Conservation (phyloP, 2,888 invertebrate genomes). For the Eupithecia abbreviata region DNA sequence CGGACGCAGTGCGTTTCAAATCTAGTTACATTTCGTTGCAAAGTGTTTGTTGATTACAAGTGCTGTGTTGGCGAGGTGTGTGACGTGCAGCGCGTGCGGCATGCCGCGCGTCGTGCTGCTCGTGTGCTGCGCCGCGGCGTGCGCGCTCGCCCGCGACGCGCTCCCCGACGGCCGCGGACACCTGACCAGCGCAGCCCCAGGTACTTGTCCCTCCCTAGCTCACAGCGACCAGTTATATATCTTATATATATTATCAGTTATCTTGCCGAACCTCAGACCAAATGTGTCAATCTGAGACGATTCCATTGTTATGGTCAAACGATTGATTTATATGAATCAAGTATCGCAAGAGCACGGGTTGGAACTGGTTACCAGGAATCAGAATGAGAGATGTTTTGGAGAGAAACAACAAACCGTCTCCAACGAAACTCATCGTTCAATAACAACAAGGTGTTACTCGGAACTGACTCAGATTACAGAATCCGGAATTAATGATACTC, state of each 20-base stretch:
- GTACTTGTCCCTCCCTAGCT: background rate
- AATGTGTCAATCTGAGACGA: no score
- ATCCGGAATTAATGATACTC: no score
- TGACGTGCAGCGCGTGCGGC: background rate
- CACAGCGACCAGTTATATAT: background rate
- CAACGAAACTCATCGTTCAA: background rate
- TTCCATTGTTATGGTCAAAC: no score
- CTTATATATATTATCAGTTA: background rate
- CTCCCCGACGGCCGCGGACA: background rate
- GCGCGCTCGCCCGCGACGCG: background rate
- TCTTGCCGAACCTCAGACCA: background rate
- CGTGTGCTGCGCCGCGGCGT: background rate
- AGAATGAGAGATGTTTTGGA: background rate
- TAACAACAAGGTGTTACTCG: background rate
- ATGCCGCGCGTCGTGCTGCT: conserved; percentile 1
- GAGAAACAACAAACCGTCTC: background rate
- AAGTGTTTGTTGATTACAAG: background rate
- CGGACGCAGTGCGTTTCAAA: background rate
- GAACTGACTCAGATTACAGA: background rate
- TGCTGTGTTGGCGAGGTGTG: background rate
- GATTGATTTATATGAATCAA: no score
- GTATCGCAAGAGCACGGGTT: no score
- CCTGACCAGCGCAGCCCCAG: background rate
- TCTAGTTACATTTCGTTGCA: background rate
- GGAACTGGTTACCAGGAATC: no score